Evolutionary conservation across 2,113 vertebrate genomes (phyloP).

Genomic region (Tupaia chinensis): DNA sequence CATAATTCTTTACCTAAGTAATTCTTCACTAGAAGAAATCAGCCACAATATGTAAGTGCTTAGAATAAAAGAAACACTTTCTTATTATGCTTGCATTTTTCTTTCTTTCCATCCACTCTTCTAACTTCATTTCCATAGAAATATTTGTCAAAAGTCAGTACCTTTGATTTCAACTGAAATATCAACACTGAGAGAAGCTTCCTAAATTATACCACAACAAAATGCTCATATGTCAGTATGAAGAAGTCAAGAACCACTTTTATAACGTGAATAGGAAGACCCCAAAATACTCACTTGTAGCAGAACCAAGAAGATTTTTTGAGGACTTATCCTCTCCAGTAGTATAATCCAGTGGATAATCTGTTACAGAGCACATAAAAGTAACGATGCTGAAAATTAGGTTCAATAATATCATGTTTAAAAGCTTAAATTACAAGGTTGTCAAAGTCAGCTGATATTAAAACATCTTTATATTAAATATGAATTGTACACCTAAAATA

Average conservation of each 20-base stretch:
- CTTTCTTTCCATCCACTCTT: background rate
- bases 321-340: constrained; percentile 95
- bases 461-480: constrained; percentile 41
- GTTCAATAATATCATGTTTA: background rate
- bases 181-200: background rate
- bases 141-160: constrained; percentile 15
- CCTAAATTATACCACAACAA: background rate
- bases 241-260: background rate
- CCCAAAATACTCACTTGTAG: constrained; percentile 93
- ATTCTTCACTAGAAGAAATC: constrained; percentile 15
- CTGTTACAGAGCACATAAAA: constrained; percentile 83
- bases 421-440: constrained; percentile 34
- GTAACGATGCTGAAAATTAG: background rate
- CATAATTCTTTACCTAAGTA: background rate
- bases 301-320: constrained; percentile 97
- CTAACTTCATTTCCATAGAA: constrained; percentile 1
- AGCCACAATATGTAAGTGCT: background rate
- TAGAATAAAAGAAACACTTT: background rate
- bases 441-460: background rate
- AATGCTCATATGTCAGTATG: background rate
- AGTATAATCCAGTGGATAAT: constrained; percentile 95
- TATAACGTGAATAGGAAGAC: background rate
- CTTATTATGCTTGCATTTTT: background rate
- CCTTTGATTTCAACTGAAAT: constrained; percentile 38
- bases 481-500: constrained; percentile 35